Conservation (phyloP, 2,797 vertebrate species). For the Heterohyrax brucei region DNA sequence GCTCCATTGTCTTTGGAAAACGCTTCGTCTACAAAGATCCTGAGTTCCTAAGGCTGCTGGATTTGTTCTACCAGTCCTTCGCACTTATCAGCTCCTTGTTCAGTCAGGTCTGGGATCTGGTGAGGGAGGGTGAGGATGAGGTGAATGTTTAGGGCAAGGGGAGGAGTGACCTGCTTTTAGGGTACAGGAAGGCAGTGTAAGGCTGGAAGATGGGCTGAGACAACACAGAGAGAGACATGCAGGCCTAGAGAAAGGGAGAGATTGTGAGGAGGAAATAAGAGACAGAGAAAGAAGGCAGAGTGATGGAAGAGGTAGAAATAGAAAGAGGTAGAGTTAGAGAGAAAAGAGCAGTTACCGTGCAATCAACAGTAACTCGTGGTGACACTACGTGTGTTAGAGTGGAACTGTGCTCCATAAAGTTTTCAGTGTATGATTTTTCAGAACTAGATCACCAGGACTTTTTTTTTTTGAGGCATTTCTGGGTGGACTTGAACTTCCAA, state of each 20-base stretch:
- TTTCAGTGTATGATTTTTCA: neutral
- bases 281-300: neutral
- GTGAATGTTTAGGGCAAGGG: fast-evolving
- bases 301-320: neutral
- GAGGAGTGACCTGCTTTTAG: neutral
- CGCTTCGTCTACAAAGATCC: constrained; percentile 88
- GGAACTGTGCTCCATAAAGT: neutral
- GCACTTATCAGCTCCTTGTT: constrained; percentile 17
- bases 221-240: no score
- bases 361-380: no score
- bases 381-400: no score
- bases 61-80: constrained; percentile 77
- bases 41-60: constrained; percentile 84
- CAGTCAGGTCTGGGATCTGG: constrained; percentile 75
- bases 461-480: neutral
- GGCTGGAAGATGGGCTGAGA: neutral
- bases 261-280: neutral
- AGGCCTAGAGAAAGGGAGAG: neutral
- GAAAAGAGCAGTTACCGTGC: neutral
- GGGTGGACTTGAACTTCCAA: neutral
- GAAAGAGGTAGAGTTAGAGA: neutral
- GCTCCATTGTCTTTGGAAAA: constrained; percentile 89
- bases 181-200: neutral
- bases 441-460: no score
- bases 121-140: no score